Evolutionary conservation across 2,888 invertebrate genomes (phyloP), one percentile per base, ranked within the genome.

Genomic region (Lithophane semibrunnea): DNA sequence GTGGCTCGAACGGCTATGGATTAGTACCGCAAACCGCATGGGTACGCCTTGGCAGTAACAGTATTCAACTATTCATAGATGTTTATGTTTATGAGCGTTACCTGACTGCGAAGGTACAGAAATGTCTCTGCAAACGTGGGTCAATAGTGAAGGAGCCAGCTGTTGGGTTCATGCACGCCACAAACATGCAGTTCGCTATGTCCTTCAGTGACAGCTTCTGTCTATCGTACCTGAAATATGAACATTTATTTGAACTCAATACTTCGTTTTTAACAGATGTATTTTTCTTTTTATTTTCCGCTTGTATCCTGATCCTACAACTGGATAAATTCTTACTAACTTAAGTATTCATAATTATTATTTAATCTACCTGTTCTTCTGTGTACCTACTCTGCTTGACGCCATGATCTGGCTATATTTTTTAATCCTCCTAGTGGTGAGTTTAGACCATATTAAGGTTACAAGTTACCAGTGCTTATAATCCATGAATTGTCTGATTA

Each of bases 91-190:
- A 29, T 29, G 37, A 37, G 37, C 37, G 49, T 90, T 95, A 98
- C 98, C 98, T 98, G 67, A 98, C 98, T 63, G 98, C 98, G 93
- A 99, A 99, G 0, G 98, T 98, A 88, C 98, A 98, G 93, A 99
- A 99, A 92, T 99, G 99, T 77, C 99, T 95, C 92, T 99, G 99
- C 21, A 99, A 96, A 58, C 99, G 97, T 0, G 99, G 98, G 96
- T 99, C 98, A 76, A 99, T 99, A 29, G 99, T 99, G 93, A 99
- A 99, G 75, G 99, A 99, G 37, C 99, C 99, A 24, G 99, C 98
- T 0, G 99, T 99, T 0, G 99, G 99, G 95, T 99, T 99, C 99
- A 99, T 99, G 93, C 99, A 99, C 0, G 99, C 98, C 29, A 99
- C 98, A 93, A 99, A 99, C 96, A 99, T 99, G 63, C 99, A 98